Percentiles rank a stretch among this genome's conserved stretches.
These are phyloP conservation scores for Aleiodes leptofemur DNA, from an alignment of 2,888 invertebrate genomes.

Conservation along the genomic window DNA sequence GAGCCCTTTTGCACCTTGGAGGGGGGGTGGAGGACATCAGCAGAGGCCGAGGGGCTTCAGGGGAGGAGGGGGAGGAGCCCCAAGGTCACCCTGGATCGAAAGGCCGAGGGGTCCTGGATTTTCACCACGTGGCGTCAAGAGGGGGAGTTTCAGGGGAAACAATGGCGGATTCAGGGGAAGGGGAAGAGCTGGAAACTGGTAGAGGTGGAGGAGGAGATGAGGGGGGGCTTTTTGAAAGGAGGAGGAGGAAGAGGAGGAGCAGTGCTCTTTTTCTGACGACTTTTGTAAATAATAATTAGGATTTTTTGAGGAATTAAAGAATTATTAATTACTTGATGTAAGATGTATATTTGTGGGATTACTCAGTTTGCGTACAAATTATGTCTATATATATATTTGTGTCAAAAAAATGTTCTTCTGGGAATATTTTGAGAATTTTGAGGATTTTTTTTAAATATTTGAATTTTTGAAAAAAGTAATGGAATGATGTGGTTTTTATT, in stretches of 20 bases:
- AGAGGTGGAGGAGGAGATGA: conserved; percentile 74
- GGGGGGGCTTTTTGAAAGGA: too few relatives aligned
- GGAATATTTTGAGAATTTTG: too few relatives aligned
- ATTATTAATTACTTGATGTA: conserved; percentile 18
- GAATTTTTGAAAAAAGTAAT: too few relatives aligned
- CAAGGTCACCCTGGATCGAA: conserved; percentile 75
- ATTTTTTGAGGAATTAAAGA: background rate
- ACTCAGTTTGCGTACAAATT: conserved; percentile 23
- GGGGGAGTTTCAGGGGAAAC: conserved; percentile 71
- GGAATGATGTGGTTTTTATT: too few relatives aligned
- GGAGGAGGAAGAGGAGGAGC: conserved; percentile 3
- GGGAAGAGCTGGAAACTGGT: conserved; percentile 67
- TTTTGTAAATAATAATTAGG: conserved; percentile 25
- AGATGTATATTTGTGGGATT: conserved; percentile 14
- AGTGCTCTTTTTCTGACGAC: conserved; percentile 11
- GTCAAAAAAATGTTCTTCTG: background rate
- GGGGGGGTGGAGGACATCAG: conserved; percentile 63
- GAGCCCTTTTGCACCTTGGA: conserved; percentile 72
- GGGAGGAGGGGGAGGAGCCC: conserved; percentile 55
- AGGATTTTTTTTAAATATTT: too few relatives aligned
- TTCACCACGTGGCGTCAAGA: conserved; percentile 67
- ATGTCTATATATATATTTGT: background rate
- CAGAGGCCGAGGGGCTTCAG: conserved; percentile 73
- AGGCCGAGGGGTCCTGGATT: conserved; percentile 67
- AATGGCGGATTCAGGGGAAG: conserved; percentile 67